These are phyloP conservation scores for Elegia similella DNA, from an alignment of 2,888 invertebrate genomes.

Conservation along the genomic window DNA sequence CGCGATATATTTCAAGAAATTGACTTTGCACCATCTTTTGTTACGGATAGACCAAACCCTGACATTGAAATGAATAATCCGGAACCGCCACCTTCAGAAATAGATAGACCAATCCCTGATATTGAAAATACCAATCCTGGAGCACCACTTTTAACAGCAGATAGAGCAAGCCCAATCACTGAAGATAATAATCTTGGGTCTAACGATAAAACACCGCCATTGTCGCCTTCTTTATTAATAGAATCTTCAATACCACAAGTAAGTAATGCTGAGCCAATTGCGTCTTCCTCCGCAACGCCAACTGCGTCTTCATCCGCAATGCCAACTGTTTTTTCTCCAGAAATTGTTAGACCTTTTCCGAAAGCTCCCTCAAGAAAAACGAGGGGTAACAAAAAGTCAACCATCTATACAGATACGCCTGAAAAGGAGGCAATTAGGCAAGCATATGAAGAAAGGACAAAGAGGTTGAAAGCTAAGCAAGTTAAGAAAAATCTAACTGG, in stretches of 20 bases:
- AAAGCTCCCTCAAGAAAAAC: too few species aligned
- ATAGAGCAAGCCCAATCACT: not conserved
- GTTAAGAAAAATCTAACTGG: not conserved
- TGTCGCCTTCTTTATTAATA: constrained; percentile 1
- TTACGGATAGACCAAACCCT: constrained; percentile 33
- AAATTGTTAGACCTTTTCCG: constrained; percentile 18
- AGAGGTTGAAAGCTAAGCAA: too few species aligned
- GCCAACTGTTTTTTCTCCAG: constrained; percentile 20
- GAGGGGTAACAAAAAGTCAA: constrained; percentile 10
- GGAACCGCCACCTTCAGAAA: not conserved
- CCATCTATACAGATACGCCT: constrained; percentile 24
- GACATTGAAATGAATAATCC: not conserved
- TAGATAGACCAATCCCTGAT: constrained; percentile 5
- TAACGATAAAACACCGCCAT: constrained; percentile 5
- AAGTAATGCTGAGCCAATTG: constrained; percentile 3
- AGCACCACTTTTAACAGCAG: not conserved
- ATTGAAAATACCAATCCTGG: not conserved
- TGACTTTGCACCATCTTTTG: constrained; percentile 36
- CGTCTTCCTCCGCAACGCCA: constrained; percentile 12
- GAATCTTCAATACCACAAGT: not conserved
- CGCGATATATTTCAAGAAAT: constrained; percentile 32
- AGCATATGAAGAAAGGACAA: constrained; percentile 9
- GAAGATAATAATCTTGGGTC: not conserved
- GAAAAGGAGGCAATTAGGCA: constrained; percentile 26
- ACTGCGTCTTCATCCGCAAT: constrained; percentile 9